Evolutionary conservation across 2,797 vertebrate species (phyloP).

Genomic region (Glossophaga mutica): DNA sequence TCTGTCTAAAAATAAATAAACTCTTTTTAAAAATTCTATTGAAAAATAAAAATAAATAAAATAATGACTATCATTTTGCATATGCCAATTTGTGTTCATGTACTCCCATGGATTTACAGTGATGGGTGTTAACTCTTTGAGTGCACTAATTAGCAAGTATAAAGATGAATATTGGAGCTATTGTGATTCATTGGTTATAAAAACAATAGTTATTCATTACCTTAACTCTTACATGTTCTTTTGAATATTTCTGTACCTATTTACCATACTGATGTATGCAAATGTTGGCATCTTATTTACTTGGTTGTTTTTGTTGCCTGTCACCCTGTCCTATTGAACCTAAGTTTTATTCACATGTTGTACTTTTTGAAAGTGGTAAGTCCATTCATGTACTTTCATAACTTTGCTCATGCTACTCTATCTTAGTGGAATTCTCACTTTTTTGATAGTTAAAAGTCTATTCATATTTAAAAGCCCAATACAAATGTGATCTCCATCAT

Average conservation of each 20-base stretch:
- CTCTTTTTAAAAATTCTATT: too few species aligned
- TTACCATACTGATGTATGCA: not conserved
- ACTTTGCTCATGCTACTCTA: not conserved
- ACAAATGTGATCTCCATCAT: not conserved
- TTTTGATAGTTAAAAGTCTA: not conserved
- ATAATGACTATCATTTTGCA: not conserved
- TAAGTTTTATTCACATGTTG: not conserved
- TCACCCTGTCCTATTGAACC: not conserved
- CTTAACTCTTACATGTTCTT: not conserved
- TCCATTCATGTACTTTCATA: not conserved
- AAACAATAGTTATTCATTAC: not conserved
- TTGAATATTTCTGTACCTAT: not conserved
- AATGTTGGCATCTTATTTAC: not conserved
- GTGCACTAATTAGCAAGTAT: not conserved
- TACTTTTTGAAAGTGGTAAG: not conserved
- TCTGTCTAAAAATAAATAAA: too few species aligned
- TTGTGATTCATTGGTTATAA: not conserved
- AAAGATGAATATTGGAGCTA: not conserved
- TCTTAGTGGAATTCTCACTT: not conserved
- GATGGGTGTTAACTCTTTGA: not conserved
- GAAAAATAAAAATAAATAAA: too few species aligned
- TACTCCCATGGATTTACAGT: not conserved
- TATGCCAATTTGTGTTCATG: not conserved
- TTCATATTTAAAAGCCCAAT: not conserved
- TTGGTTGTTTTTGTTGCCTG: not conserved